Evolutionary conservation across 2,113 vertebrate genomes (phyloP).

Genomic region (Aviceda subcristata): DNA sequence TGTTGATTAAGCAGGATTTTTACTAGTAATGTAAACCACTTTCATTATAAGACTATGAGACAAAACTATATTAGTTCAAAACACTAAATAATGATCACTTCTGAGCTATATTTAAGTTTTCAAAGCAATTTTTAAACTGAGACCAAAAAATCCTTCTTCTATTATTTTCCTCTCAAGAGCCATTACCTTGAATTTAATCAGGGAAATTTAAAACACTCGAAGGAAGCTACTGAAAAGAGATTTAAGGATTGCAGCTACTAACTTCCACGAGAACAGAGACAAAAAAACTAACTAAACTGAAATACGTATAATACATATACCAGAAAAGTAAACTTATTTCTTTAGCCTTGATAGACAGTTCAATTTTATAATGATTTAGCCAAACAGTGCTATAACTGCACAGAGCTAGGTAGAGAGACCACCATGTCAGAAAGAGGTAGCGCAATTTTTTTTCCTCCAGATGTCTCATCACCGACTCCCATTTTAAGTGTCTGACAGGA

Average conservation of each 20-base stretch:
- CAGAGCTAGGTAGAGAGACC: not conserved
- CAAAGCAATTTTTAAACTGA: not conserved
- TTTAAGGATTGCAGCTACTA: not conserved
- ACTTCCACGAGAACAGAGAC: not conserved
- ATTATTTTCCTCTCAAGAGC: not conserved
- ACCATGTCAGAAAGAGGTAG: not conserved
- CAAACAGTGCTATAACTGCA: not conserved
- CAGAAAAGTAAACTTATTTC: not conserved
- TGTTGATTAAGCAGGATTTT: not conserved
- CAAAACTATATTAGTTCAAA: not conserved
- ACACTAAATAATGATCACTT: not conserved
- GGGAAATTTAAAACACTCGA: not conserved
- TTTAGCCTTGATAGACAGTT: not conserved
- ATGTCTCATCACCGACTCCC: not conserved
- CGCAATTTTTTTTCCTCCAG: fast-evolving
- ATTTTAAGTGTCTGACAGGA: not conserved
- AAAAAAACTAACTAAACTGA: not conserved
- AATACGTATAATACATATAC: not conserved
- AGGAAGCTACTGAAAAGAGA: not conserved
- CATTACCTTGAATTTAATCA: not conserved
- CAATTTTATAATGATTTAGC: not conserved
- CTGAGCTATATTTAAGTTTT: not conserved
- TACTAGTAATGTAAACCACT: not conserved
- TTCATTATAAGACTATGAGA: not conserved
- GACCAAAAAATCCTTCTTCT: not conserved